Evolutionary conservation across 2,888 invertebrate genomes (phyloP), one percentile per base, ranked within the genome.

Genomic region (Drosophila demipolita): DNA sequence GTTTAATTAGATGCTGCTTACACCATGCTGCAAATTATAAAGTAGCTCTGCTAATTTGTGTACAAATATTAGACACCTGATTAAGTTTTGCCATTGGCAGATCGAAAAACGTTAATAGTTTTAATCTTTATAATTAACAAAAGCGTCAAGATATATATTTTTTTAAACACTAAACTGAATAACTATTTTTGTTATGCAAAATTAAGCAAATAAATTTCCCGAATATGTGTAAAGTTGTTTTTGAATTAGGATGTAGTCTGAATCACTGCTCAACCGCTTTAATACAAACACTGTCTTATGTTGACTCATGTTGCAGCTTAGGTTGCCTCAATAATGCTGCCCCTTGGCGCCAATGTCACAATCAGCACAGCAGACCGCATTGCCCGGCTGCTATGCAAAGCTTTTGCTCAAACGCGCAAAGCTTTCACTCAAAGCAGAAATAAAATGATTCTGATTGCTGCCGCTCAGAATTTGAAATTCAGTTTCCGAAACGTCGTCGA

Each of bases 401-500:
- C 83, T 83, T 80, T 80, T 50, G 45, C 79, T 78, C 78, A 67
- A 57, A 15, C 20, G 12, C 17, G 1, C n/a, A 11, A 32, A 85
- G 90, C 90, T 85, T 85, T 83, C 57, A 83, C 85, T 87, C 85
- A 71, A 75, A 58, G 26, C 33, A 45, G 36, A 61, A 69, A 63
- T 23, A 35, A 23, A 36, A 38, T 50, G 72, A 67, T 65, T 75
- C 82, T 68, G 66, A 49, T 55, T 49, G 70, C 73, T 75, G 80
- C 33, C 66, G 78, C 86, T 85, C 64, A 69, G 81, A 80, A 73
- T 77, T 80, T 75, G 52, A 54, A 75, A 75, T 81, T 83, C 69
- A 83, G 83, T 83, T 89, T 73, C 66, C 66, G 70, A 84, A 87
- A 78, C 66, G 77, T 70, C 67, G 90, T 64, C 80, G 72, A 62